These are phyloP conservation scores for Pinna nobilis DNA, from an alignment of 1,140 invertebrate genomes.

Conservation along the genomic window DNA sequence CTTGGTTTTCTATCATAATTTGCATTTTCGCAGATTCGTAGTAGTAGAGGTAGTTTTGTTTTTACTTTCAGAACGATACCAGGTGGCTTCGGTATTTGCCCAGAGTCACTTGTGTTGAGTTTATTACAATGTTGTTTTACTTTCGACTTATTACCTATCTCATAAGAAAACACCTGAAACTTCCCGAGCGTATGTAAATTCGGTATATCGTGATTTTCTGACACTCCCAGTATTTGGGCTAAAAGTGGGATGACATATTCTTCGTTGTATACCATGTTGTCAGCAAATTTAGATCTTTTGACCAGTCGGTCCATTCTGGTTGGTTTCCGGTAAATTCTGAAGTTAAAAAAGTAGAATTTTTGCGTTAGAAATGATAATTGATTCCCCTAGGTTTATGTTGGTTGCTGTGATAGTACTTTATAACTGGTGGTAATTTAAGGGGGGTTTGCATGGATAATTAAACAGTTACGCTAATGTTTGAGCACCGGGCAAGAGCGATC, in stretches of 20 bases:
- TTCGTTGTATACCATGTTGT: neutral
- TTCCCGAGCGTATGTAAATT: neutral
- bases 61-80: neutral
- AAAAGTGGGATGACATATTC: neutral
- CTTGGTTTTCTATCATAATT: neutral
- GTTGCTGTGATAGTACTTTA: too few relatives aligned
- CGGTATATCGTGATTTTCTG: neutral
- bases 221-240: neutral
- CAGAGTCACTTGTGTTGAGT: neutral
- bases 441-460: too few relatives aligned
- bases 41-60: neutral
- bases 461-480: too few relatives aligned
- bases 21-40: neutral
- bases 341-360: neutral
- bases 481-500: too few relatives aligned
- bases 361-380: too few relatives aligned
- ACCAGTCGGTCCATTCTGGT: neutral
- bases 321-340: neutral
- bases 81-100: neutral
- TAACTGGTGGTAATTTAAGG: too few relatives aligned
- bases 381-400: too few relatives aligned
- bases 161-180: slow-evolving; percentile 8
- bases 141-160: neutral
- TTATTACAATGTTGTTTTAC: slow-evolving; percentile 1
- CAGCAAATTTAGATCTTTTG: neutral